Base-by-base conservation (phyloP, 2,113 vertebrate genomes). In the Myocastor coypus region DNA sequence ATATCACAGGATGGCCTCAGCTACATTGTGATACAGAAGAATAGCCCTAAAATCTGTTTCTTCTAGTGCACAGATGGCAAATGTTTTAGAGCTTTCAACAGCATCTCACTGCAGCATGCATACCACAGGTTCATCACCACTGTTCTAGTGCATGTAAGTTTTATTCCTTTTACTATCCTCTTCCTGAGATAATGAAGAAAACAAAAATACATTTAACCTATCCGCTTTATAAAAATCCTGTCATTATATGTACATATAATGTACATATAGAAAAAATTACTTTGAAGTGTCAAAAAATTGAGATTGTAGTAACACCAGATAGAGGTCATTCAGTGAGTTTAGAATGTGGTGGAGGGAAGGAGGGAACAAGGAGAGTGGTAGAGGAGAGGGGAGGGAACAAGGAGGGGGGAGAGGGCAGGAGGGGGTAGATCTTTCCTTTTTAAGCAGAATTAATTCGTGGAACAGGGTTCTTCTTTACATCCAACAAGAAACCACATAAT, bases 181-280 rank as follows among this genome's bases (percentile, higher is more conserved):
- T 87, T 80, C 40, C 78, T 34, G 37, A 55, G 2, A 91, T 34
- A 83, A 95, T n/a, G 10, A 42, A 89, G 57, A 42, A 77, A 63
- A 90, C 17, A n/a, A 69, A 11, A 28, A 63, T 20, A 81, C 59
- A 30, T 89, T 87, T 94, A 91, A 80, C 30, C 52, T 50, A n/a
- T 61, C 40, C 83, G 75, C 75, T 92, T 95, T 91, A 69, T 24
- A 24, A 46, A 94, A 68, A 40, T 87, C 78, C 69, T n/a, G 12
- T 68, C 28, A 83, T 30, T 19, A 26, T 17, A 69, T 0, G 34
- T 8, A 34, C 1, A 78, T 5, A 91, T 1, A 37, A 0, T 42
- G 28, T 26, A 50, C 6, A 30, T 16, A 42, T 0, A 66, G 63
- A 81, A 89, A 69, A 86, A 84, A 63, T 42, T 78, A 30, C 32